Evolutionary conservation across 2,888 invertebrate species (phyloP), one percentile per base, ranked within the genome.

Genomic region (Ochropleura plecta): DNA sequence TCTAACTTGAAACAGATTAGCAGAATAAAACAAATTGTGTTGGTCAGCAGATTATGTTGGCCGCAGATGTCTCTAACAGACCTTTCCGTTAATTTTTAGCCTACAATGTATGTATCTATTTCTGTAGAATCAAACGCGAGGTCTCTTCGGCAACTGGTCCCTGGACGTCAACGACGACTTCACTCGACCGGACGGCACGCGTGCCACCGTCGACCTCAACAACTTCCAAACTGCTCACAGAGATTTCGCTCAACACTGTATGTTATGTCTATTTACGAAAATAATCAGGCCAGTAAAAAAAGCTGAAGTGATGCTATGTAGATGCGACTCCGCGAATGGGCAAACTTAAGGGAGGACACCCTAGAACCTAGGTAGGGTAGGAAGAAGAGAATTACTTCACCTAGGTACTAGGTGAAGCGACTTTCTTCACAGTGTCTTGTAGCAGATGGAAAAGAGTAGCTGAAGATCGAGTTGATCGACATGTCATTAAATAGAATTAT

Each of bases 91-190:
- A 55, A 55, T 5, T 7, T 30, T 4, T 57, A 8, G 1, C 57
- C 8, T 30, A 57, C 57, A 30, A 16, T 30, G 30, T 44, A 3
- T n/a, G 4, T 62, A n/a, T 62, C n/a, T 44, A 44, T 20, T 44
- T 6, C 46, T 48, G 16, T 91, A 99, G 99, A 99, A 99, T 90
- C 98, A 98, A 97, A 99, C 99, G 0, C 95, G 97, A 77, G 99
- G 99, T 0, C 95, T 99, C 1, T 97, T 99, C 87, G 99, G 99
- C 0, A 99, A 98, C 89, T 99, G 99, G 99, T 98, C 98, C 78
- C 97, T 98, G 89, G 98, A 98, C 85, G 95, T 97, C 18, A 95
- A 97, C 59, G 99, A 99, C 85, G 99, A 99, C 92, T 98, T 99
- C 79, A 97, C 97, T 0, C 94, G 97, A 81, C 98, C 98, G 0